phyloP scores from a whole-genome alignment of 2,113 vertebrate species.

The Chunga burmeisteri region DNA sequence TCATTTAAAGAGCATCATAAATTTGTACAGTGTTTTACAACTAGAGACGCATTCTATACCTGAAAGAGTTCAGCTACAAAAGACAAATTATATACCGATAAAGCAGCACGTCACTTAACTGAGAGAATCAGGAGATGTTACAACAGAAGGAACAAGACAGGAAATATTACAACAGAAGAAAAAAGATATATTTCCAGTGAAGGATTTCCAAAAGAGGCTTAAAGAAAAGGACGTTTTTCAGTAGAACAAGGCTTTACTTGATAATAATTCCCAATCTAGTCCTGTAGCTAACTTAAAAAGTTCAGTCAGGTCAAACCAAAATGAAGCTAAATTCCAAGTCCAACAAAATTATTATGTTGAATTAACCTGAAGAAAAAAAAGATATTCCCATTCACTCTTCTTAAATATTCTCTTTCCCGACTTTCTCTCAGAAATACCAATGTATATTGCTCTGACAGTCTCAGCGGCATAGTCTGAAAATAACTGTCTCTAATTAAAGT shows the following conservation, averaged over 20 bases:
- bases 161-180: not conserved
- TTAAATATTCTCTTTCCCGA: not conserved
- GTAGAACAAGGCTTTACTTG: not conserved
- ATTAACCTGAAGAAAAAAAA: not conserved
- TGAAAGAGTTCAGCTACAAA: not conserved
- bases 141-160: not conserved
- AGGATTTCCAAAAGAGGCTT: not conserved
- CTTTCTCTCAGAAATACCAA: not conserved
- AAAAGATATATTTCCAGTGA: not conserved
- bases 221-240: not conserved
- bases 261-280: not conserved
- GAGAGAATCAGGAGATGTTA: not conserved
- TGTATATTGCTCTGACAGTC: not conserved
- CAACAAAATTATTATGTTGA: not conserved
- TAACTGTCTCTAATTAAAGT: not conserved
- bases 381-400: not conserved
- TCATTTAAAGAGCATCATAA: slow-evolving; percentile 19
- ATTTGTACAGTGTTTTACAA: not conserved
- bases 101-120: not conserved
- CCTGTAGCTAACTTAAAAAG: not conserved
- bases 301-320: not conserved
- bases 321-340: not conserved
- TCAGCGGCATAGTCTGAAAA: not conserved
- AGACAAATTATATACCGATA: not conserved
- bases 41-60: not conserved